Percentiles rank a stretch among this genome's conserved stretches.
Evolutionary conservation across 2,797 vertebrate species (phyloP).

Genomic region (Protosalanx chinensis): DNA sequence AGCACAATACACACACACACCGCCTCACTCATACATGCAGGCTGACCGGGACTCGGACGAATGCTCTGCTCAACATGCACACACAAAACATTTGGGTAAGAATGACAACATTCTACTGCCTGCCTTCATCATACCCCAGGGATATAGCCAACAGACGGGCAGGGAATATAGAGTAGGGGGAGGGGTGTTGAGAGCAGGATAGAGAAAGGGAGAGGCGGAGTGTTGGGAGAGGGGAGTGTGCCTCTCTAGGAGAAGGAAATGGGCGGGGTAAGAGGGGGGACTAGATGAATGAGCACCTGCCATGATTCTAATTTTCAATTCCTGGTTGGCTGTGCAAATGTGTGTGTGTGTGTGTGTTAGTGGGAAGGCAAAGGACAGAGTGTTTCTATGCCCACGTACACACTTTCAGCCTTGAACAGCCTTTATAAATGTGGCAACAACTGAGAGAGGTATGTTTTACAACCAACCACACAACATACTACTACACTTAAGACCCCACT

Average conservation of each 20-base stretch:
- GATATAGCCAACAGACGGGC: slow-evolving; percentile 54
- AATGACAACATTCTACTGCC: slow-evolving; percentile 38
- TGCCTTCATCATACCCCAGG: slow-evolving; percentile 37
- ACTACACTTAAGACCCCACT: neutral
- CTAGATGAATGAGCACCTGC: slow-evolving; percentile 66
- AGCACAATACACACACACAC: neutral
- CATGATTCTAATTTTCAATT: slow-evolving; percentile 38
- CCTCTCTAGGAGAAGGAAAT: slow-evolving; percentile 22
- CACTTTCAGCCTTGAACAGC: slow-evolving; percentile 30
- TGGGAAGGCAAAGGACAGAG: neutral
- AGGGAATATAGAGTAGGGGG: slow-evolving; percentile 50
- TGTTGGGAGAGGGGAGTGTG: slow-evolving; percentile 13
- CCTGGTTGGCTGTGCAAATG: slow-evolving; percentile 15
- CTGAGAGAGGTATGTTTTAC: slow-evolving; percentile 35
- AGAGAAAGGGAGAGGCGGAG: neutral
- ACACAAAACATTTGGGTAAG: slow-evolving; percentile 44
- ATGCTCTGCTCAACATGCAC: slow-evolving; percentile 23
- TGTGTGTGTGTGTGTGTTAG: neutral
- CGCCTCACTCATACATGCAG: slow-evolving; percentile 29
- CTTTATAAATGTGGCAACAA: slow-evolving; percentile 44
- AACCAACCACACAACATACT: slow-evolving; percentile 31
- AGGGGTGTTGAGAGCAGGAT: slow-evolving; percentile 35
- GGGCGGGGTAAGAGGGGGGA: slow-evolving; percentile 39
- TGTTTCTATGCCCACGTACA: slow-evolving; percentile 4
- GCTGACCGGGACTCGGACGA: slow-evolving; percentile 28